Evolutionary conservation across 37 sponge, comb jelly and placozoan genomes (phyloP), one percentile per base, ranked within the genome.

Genomic region (Dysidea cf. avara): DNA sequence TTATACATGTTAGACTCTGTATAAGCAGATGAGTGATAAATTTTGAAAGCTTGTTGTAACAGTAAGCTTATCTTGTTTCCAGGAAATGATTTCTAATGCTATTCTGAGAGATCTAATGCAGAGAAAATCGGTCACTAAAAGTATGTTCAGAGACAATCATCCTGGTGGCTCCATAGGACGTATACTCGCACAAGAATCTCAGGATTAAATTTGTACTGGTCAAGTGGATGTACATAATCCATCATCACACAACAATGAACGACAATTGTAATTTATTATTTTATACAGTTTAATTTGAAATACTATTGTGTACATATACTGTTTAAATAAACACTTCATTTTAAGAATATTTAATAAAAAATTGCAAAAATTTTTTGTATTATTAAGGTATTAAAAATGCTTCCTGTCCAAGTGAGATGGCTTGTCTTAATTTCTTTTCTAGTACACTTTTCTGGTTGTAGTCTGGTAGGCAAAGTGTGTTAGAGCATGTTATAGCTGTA

Each of bases 131-230:
- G 53, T 89, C 9, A 35, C 47, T n/a, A 65, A 66, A 50, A 52
- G 72, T 3, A 37, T 16, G 14, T 91, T 86, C 69, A 55, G 39
- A n/a, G 26, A 20, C 47, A 82, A 86, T 38, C 92, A 91, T 60
- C 92, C 92, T 9, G 87, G 92, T 48, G 92, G 92, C 21, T 37
- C 71, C 9, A 83, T 91, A 46, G 92, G 92, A 48, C n/a, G n/a
- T 25, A 65, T 33, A 51, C 36, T 68, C 5, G 5, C 46, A 43
- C 46, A 43, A 9, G n/a, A n/a, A n/a, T n/a, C n/a, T n/a, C n/a
- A n/a, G n/a, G n/a, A n/a, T n/a, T n/a, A n/a, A n/a, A n/a, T n/a
- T n/a, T n/a, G n/a, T n/a, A n/a, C n/a, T n/a, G n/a, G n/a, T n/a
- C n/a, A n/a, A n/a, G n/a, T n/a, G n/a, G n/a, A n/a, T n/a, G n/a